Conservation (phyloP, 1,140 invertebrate genomes). For the Ips nitidus region DNA sequence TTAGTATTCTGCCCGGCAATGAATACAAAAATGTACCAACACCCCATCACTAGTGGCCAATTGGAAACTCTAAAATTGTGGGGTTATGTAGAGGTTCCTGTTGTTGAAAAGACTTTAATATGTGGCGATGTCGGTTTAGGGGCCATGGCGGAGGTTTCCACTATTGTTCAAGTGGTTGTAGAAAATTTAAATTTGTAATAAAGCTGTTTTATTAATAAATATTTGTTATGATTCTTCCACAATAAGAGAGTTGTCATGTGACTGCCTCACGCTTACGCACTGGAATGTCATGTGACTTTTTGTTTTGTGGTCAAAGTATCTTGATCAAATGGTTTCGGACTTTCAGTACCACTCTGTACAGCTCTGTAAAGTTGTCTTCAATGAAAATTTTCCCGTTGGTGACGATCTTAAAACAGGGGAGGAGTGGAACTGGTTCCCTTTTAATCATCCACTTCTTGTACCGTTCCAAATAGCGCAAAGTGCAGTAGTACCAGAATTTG, state of each 20-base stretch:
- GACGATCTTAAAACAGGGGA: conserved; percentile 2
- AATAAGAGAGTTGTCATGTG: too few relatives aligned
- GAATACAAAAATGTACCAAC: conserved; percentile 97
- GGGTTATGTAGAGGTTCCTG: conserved; percentile 85
- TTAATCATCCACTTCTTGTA: conserved; percentile 29
- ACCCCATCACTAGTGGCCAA: conserved; percentile 85
- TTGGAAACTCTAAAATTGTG: conserved; percentile 74
- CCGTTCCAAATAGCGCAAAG: conserved; percentile 23
- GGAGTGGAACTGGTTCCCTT: conserved; percentile 31
- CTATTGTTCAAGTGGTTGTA: conserved; percentile 62
- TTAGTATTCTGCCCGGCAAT: conserved; percentile 96
- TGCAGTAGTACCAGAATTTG: conserved; percentile 14
- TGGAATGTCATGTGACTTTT: too few relatives aligned
- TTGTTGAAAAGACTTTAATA: conserved; percentile 86
- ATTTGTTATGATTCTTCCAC: too few relatives aligned
- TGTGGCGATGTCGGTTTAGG: conserved; percentile 94
- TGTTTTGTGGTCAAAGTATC: too few relatives aligned
- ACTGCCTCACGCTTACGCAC: too few relatives aligned
- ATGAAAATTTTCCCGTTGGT: conserved; percentile 18
- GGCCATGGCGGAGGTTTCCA: conserved; percentile 89
- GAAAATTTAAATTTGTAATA: neutral
- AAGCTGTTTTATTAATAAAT: too few relatives aligned
- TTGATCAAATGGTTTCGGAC: too few relatives aligned
- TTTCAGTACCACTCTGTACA: neutral
- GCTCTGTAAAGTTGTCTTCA: conserved; percentile 17